phyloP scores from a whole-genome alignment of 2,113 vertebrate genomes.

The Chloebia gouldiae region DNA sequence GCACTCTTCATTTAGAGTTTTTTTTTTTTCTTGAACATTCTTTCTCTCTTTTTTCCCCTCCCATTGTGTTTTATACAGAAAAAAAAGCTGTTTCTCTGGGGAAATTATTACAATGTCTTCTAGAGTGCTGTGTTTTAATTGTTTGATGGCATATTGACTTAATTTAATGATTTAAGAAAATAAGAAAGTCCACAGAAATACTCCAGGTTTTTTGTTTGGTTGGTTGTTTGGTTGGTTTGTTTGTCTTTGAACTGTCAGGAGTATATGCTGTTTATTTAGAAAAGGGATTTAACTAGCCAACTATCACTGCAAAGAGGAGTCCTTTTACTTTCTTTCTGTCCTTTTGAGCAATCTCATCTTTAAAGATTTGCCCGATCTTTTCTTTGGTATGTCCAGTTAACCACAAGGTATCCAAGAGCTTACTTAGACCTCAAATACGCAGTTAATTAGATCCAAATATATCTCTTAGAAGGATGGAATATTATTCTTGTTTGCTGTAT shows the following conservation, averaged over 20 bases:
- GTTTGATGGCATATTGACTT: background rate
- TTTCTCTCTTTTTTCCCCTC: accelerated
- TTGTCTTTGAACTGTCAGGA: background rate
- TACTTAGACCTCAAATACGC: background rate
- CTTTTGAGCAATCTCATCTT: background rate
- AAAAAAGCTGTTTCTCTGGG: background rate
- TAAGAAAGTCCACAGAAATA: background rate
- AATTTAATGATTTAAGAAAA: background rate
- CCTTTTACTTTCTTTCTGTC: background rate
- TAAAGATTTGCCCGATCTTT: background rate
- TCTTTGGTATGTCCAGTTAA: background rate
- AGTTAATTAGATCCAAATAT: background rate
- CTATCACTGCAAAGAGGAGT: background rate
- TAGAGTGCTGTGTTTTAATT: background rate
- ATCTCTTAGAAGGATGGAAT: background rate
- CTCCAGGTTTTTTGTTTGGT: background rate
- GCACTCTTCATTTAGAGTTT: background rate
- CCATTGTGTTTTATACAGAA: background rate
- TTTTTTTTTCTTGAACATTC: background rate
- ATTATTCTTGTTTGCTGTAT: background rate
- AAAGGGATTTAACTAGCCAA: background rate
- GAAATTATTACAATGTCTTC: background rate
- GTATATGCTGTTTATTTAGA: background rate
- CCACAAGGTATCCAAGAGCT: background rate
- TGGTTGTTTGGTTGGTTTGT: background rate